Evolutionary conservation across 2,113 vertebrate species (phyloP), one percentile per base, ranked within the genome.

Genomic region (Ceratotherium simum): DNA sequence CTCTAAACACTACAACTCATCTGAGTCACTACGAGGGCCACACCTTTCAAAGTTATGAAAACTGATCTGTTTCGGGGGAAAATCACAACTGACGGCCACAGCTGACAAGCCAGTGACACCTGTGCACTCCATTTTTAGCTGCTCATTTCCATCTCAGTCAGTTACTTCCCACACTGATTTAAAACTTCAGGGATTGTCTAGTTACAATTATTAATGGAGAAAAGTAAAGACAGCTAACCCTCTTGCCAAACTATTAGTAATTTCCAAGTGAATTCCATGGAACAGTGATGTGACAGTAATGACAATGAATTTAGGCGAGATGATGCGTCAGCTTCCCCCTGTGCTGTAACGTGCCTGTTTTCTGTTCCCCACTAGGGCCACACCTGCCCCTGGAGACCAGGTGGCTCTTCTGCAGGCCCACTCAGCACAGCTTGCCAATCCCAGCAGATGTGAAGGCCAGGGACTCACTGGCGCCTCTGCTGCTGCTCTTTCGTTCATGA

Each of bases 301-400:
- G 72, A 75, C 16, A 46, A 54, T 17, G 31, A 56, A 72, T 42
- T 90, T 8, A 62, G 36, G 83, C 51, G 23, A 87, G 27, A 4
- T 3, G 76, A 20, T 12, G 3, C 9, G n/a, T 8, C 17, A 33
- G 12, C 29, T 12, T 21, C 12, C 16, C 18, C 3, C 17, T 0
- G 3, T 1, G 54, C 42, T 12, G 6, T 16, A 46, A 48, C 27
- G 8, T 0, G 13, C 11, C 72, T 75, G 51, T 51, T 64, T 72
- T 76, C 64, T 46, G 51, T 56, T 92, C 18, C 62, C 62, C 29
- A 42, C 46, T 21, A 31, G 51, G 42, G 46, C 3, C 46, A 56
- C 42, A 65, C 18, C 46, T 62, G 29, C 25, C 27, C 84, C 36
- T 27, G 21, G 29, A 79, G 60, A 64, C 20, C 13, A 69, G 12